phyloP scores from a whole-genome alignment of 2,888 invertebrate genomes.

The Drosophila formosana region DNA sequence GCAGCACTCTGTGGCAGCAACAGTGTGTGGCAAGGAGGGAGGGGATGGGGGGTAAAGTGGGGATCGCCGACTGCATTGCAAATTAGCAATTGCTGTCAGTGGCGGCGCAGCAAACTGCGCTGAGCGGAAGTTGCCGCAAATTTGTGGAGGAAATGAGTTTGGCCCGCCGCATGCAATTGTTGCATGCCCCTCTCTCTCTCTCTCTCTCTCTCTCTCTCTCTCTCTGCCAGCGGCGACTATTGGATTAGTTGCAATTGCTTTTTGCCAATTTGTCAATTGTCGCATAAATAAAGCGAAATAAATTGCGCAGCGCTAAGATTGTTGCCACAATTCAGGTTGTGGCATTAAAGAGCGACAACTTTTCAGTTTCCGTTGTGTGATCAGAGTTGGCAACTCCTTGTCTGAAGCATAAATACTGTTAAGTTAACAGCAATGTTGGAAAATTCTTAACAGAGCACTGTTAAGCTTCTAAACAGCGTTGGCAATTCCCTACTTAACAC shows the following conservation, averaged over 20 bases:
- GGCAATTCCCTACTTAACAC: too few relatives aligned
- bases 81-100: conserved; percentile 71
- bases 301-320: neutral
- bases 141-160: conserved; percentile 74
- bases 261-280: conserved; percentile 54
- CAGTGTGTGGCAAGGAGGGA: neutral
- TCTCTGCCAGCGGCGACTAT: neutral
- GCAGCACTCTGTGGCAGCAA: neutral
- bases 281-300: conserved; percentile 7
- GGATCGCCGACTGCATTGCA: conserved; percentile 64
- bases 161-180: conserved; percentile 41
- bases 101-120: conserved; percentile 27
- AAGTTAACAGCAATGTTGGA: too few relatives aligned
- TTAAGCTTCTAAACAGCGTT: neutral
- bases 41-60: neutral
- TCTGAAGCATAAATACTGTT: too few relatives aligned
- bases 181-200: conserved; percentile 7
- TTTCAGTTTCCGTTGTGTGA: neutral
- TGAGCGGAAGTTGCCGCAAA: conserved; percentile 71
- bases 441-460: neutral
- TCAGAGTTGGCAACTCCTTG: too few relatives aligned
- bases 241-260: conserved; percentile 48
- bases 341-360: conserved; percentile 1
- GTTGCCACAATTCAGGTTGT: conserved; percentile 18
- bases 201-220: too few relatives aligned